These are phyloP conservation scores for Naja naja DNA, from an alignment of 2,113 vertebrate genomes.

Conservation along the genomic window DNA sequence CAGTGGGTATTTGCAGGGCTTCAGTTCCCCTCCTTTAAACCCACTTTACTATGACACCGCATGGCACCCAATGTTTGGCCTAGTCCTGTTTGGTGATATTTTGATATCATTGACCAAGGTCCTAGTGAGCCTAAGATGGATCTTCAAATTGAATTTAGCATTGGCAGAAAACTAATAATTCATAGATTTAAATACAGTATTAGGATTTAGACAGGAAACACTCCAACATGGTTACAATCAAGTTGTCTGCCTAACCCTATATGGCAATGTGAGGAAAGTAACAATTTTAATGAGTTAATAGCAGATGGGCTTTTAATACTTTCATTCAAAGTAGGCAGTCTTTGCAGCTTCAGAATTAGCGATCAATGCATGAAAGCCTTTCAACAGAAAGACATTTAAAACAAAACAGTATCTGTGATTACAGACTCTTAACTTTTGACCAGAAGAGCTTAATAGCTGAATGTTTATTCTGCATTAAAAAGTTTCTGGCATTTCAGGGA, in stretches of 20 bases:
- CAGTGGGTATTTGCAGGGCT: background rate
- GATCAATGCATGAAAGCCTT: background rate
- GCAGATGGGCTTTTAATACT: background rate
- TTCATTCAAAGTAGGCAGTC: background rate
- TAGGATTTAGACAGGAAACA: background rate
- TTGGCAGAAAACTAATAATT: background rate
- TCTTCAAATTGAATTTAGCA: background rate
- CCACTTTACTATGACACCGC: background rate
- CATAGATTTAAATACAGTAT: background rate
- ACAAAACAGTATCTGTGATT: background rate
- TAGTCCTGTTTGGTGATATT: background rate
- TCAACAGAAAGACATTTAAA: too few relatives aligned
- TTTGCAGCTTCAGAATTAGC: background rate
- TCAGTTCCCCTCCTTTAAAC: background rate
- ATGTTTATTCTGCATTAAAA: background rate
- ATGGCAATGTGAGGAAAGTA: background rate
- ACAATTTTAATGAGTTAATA: background rate
- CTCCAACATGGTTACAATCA: background rate
- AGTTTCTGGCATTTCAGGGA: background rate
- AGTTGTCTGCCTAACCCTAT: background rate
- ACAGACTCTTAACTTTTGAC: background rate
- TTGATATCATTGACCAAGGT: background rate
- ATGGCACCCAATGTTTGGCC: background rate
- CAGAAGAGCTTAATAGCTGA: background rate
- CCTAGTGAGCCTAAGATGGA: background rate